Evolutionary conservation across 2,888 invertebrate species (phyloP).

Genomic region (Ashinkailepas kermadecensis): DNA sequence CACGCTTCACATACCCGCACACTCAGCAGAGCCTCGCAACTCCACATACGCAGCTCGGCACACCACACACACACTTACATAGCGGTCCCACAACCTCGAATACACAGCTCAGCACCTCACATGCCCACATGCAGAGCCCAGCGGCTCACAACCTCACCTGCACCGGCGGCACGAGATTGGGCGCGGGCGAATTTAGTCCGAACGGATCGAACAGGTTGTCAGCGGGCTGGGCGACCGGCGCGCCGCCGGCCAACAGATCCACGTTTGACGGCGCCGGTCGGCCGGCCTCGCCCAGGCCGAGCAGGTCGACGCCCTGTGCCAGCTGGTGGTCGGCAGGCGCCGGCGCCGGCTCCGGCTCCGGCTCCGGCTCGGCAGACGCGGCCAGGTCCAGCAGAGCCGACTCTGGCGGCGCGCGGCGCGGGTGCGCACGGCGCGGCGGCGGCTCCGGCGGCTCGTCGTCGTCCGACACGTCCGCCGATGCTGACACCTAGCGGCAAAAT

Average conservation of each 20-base stretch:
- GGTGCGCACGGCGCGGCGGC: background rate
- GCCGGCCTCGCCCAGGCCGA: background rate
- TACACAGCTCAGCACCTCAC: too few species aligned
- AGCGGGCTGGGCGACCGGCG: background rate
- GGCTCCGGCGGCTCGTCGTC: slow-evolving; percentile 24
- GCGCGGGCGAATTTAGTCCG: background rate
- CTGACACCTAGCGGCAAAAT: background rate
- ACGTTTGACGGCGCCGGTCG: background rate
- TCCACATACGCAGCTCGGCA: too few species aligned
- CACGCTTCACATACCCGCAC: too few species aligned
- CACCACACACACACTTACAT: too few species aligned
- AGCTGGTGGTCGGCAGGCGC: background rate
- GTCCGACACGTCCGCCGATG: background rate
- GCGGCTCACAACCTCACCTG: background rate
- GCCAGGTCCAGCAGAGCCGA: background rate
- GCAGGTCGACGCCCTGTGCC: background rate
- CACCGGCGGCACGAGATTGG: background rate
- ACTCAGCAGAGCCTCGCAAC: too few species aligned
- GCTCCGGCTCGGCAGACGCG: background rate
- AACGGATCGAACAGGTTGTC: slow-evolving; percentile 16
- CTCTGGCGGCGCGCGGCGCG: background rate
- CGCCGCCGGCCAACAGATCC: background rate
- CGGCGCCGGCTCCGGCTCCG: slow-evolving; percentile 1
- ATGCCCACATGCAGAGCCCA: too few species aligned
- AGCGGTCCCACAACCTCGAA: too few species aligned